Base-by-base conservation (phyloP, 2,888 invertebrate genomes). In the Spilosoma lubricipeda region DNA sequence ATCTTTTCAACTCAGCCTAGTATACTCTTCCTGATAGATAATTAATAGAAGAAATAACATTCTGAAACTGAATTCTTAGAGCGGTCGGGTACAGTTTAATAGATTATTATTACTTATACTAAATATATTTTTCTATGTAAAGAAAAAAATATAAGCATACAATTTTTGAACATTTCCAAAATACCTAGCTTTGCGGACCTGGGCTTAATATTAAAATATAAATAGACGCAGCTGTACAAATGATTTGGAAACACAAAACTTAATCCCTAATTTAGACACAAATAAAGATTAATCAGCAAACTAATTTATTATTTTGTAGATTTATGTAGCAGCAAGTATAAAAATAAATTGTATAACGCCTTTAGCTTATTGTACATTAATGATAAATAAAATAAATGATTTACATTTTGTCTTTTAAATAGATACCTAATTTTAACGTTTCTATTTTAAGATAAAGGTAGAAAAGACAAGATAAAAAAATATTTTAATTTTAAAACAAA, bases 361-460 rank as follows among this genome's bases (percentile, higher is more conserved):
- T 48, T 18, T 18, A 48, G 18, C 48, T 48, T 18, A 48, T 48
- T 20, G 0, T 18, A 0, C 5, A 18, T 5, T 20, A 48, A 48
- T 18, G 0, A 1, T 20, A 48, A 48, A 48, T 20, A 18, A 45
- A 45, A 45, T 45, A 45, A 45, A 18, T 45, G 11, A 45, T 45
- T 2, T 4, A 13, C 1, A 18, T 18, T 18, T 4, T 1, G 1
- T 2, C 15, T 18, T 18, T 18, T 45, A 3, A 45, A 0, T 4
- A 48, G 7, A 20, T 48, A 18, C 18, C 20, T 18, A 20, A 48
- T 48, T 48, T 48, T 48, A 48, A 18, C 20, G 5, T 48, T 5
- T 4, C n/a, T n/a, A n/a, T n/a, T n/a, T n/a, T n/a, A n/a, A n/a
- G n/a, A n/a, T n/a, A n/a, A n/a, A n/a, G n/a, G n/a, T n/a, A n/a